These are phyloP conservation scores for Psylliodes chrysocephalus DNA, from an alignment of 2,888 invertebrate genomes.

Conservation along the genomic window DNA sequence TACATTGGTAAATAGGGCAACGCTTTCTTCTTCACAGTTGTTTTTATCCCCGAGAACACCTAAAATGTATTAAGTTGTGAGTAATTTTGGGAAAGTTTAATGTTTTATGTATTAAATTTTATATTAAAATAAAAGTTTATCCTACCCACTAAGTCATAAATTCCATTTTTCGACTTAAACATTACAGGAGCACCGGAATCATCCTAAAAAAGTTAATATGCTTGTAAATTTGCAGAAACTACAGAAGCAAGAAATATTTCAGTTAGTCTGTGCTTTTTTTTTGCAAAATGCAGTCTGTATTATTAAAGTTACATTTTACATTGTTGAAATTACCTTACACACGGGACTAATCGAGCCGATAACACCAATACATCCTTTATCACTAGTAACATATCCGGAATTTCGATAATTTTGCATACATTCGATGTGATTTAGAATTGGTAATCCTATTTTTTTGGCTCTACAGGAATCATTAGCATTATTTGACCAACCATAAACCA, in stretches of 20 bases:
- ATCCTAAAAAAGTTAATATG: constrained; percentile 64
- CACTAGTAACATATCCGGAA: constrained; percentile 59
- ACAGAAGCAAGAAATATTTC: no score
- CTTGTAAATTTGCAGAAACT: no score
- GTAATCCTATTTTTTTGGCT: constrained; percentile 67
- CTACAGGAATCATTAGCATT: constrained; percentile 60
- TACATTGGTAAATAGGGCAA: constrained; percentile 67
- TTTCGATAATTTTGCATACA: constrained; percentile 63
- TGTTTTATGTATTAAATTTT: background rate
- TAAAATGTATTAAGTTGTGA: constrained; percentile 54
- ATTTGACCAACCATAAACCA: constrained; percentile 64
- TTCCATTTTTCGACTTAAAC: constrained; percentile 64
- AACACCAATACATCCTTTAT: constrained; percentile 70
- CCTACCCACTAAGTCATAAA: constrained; percentile 68
- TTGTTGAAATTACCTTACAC: constrained; percentile 69
- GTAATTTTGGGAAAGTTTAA: no score
- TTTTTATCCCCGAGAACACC: constrained; percentile 67
- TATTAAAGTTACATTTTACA: constrained; percentile 28
- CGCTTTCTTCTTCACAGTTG: constrained; percentile 62
- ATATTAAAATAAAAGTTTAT: constrained; percentile 19
- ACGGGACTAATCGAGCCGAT: constrained; percentile 65
- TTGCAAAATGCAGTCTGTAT: no score
- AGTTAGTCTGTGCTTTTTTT: no score
- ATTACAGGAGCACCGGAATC: constrained; percentile 69
- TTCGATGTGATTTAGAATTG: constrained; percentile 64